Evolutionary conservation across 2,113 vertebrate genomes (phyloP).

Genomic region (Micromys minutus): DNA sequence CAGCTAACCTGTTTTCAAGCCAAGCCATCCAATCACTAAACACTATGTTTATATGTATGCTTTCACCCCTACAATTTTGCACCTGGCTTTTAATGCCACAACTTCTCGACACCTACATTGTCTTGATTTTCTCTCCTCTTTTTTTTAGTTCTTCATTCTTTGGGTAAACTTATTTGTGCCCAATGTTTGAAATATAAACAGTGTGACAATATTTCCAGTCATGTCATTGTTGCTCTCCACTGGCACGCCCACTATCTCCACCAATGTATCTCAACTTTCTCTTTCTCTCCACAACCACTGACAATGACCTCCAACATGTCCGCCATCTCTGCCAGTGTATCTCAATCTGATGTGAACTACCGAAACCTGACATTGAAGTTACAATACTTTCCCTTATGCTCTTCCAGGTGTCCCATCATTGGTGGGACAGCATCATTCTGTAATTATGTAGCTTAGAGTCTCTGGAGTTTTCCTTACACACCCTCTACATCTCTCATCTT

Average conservation of each 20-base stretch:
- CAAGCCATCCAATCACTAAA: neutral
- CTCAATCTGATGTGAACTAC: neutral
- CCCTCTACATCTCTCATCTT: neutral
- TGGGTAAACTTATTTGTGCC: neutral
- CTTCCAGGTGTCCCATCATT: neutral
- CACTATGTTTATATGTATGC: neutral
- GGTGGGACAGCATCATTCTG: neutral
- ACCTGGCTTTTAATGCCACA: neutral
- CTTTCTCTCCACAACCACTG: neutral
- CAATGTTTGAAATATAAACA: slow-evolving; percentile 14
- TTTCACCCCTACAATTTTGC: neutral
- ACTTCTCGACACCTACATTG: neutral
- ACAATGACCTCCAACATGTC: neutral
- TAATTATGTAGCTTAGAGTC: neutral
- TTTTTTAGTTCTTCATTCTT: neutral
- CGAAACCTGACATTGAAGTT: neutral
- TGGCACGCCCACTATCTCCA: no score
- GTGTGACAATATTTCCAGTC: neutral
- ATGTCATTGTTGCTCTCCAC: no score
- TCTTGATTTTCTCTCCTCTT: neutral
- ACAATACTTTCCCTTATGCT: neutral
- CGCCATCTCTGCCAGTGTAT: neutral
- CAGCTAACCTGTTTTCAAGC: slow-evolving; percentile 39
- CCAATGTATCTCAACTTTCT: no score
- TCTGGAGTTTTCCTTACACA: neutral